Conservation (phyloP, 2,797 vertebrate genomes). For the Acipenser oxyrinchus region DNA sequence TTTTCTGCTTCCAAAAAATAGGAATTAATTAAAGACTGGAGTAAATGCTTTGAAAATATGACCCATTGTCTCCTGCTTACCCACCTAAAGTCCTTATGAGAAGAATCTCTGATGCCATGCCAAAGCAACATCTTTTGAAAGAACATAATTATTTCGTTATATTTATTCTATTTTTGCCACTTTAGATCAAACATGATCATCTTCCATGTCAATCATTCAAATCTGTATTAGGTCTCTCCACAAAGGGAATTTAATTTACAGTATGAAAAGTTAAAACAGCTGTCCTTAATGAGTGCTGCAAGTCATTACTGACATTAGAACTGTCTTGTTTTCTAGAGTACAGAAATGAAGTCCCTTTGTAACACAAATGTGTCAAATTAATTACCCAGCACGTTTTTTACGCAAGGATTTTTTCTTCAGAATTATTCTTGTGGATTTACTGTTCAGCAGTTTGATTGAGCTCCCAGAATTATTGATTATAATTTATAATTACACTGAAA, state of each 20-base stretch:
- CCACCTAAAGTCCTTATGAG: too few species aligned
- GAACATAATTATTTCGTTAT: too few species aligned
- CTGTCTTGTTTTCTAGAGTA: slow-evolving; percentile 21
- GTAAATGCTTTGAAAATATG: too few species aligned
- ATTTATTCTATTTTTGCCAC: too few species aligned
- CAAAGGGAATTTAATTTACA: slow-evolving; percentile 59
- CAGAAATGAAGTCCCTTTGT: slow-evolving; percentile 13
- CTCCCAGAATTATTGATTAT: slow-evolving; percentile 61
- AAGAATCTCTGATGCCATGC: too few species aligned
- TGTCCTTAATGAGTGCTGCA: slow-evolving; percentile 44
- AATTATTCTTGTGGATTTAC: slow-evolving; percentile 38
- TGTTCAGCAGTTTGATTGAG: slow-evolving; percentile 37
- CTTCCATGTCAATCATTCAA: too few species aligned
- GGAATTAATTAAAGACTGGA: too few species aligned
- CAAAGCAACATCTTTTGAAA: too few species aligned
- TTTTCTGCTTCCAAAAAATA: too few species aligned
- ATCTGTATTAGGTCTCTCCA: too few species aligned
- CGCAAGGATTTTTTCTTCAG: slow-evolving; percentile 24
- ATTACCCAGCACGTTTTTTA: slow-evolving; percentile 31
- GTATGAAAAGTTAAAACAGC: slow-evolving; percentile 53
- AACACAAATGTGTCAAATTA: slow-evolving; percentile 43
- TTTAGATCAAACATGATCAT: too few species aligned
- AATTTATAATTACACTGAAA: slow-evolving; percentile 43
- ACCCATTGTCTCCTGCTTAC: too few species aligned
- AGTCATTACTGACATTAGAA: slow-evolving; percentile 33